A percentile compares a stretch with the other conserved stretches of the same genome.
Evolutionary conservation across 2,797 vertebrate species (phyloP).

Genomic region (Chaetophractus vellerosus): DNA sequence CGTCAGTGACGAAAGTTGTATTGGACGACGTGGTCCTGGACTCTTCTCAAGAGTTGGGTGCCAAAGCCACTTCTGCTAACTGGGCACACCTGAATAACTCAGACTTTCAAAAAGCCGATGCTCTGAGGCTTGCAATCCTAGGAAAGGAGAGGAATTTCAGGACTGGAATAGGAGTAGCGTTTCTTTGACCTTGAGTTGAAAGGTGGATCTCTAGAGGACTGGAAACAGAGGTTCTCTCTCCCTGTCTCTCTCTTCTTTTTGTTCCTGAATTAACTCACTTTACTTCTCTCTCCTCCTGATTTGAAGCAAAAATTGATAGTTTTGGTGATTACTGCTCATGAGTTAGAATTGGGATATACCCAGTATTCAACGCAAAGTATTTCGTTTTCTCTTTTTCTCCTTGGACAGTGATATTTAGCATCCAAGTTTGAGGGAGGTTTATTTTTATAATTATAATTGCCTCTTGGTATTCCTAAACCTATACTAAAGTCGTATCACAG

Average conservation of each 20-base stretch:
- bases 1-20: fast-evolving
- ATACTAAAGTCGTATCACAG: not conserved
- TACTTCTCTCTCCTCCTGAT: not conserved
- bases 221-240: not conserved
- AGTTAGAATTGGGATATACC: not conserved
- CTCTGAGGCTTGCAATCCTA: not conserved
- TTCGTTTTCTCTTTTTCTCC: not conserved
- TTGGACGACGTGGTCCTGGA: not conserved
- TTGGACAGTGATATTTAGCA: not conserved
- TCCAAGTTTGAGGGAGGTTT: not conserved
- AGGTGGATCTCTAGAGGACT: not conserved
- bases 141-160: not conserved
- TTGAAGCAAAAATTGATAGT: not conserved
- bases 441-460: not conserved
- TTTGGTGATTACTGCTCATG: not conserved
- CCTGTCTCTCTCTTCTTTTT: not conserved
- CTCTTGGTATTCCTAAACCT: not conserved
- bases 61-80: not conserved
- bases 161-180: too few species aligned
- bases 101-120: not conserved
- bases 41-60: not conserved
- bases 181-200: not conserved
- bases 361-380: too few species aligned
- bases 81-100: not conserved
- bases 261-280: not conserved